These are phyloP conservation scores for Bambusicola thoracicus DNA, from an alignment of 2,113 vertebrate genomes.

Conservation along the genomic window DNA sequence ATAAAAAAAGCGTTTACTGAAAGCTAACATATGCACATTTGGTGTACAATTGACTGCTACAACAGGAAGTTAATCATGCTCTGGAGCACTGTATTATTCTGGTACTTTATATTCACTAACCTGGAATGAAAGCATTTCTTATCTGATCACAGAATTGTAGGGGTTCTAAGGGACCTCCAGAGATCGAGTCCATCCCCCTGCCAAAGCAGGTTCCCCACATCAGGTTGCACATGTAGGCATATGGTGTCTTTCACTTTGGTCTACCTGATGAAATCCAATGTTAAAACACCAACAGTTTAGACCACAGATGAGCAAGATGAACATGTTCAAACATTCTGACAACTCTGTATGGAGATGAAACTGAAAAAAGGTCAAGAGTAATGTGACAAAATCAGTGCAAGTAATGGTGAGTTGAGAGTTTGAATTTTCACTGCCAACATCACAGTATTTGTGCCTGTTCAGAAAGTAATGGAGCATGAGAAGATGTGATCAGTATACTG, in stretches of 20 bases:
- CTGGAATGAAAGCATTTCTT: not conserved
- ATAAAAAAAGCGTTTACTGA: not conserved
- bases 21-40: not conserved
- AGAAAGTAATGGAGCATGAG: accelerated
- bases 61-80: not conserved
- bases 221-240: too few relatives aligned
- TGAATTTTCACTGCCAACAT: accelerated
- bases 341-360: not conserved
- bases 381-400: not conserved
- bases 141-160: too few relatives aligned
- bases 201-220: too few relatives aligned
- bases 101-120: not conserved
- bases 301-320: not conserved
- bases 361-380: not conserved
- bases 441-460: not conserved
- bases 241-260: not conserved
- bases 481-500: not conserved
- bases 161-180: too few relatives aligned
- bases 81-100: not conserved
- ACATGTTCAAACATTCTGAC: not conserved
- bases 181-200: too few relatives aligned
- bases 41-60: not conserved
- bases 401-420: accelerated
- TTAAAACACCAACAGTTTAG: not conserved
- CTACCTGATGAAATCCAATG: not conserved